These are phyloP conservation scores for Brachystomella parvula DNA, from an alignment of 1,140 invertebrate genomes.

Conservation along the genomic window DNA sequence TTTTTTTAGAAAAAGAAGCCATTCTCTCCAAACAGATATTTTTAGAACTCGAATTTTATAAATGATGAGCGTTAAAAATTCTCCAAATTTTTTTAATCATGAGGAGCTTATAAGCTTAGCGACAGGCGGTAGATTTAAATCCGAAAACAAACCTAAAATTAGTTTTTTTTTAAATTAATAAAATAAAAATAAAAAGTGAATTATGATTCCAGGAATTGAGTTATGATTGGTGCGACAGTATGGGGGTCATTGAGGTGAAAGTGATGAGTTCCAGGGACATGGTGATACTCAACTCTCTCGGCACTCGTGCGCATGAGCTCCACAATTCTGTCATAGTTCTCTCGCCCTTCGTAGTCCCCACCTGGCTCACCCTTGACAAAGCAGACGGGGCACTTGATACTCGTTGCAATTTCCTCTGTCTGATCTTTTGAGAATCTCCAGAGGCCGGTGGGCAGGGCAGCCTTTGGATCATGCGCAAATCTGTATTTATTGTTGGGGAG, in stretches of 20 bases:
- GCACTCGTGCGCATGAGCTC: constrained; percentile 21
- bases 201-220: constrained; percentile 39
- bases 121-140: no score
- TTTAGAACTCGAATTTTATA: no score
- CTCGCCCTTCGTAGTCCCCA: constrained; percentile 19
- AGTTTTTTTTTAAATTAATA: no score
- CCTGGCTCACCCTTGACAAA: constrained; percentile 27
- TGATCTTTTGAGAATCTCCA: constrained; percentile 15
- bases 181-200: no score
- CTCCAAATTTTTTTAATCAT: no score
- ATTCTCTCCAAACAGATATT: no score
- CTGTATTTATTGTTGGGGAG: constrained; percentile 8
- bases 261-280: constrained; percentile 43
- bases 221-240: constrained; percentile 39
- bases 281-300: constrained; percentile 31
- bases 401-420: constrained; percentile 15
- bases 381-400: constrained; percentile 22
- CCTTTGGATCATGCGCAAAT: constrained; percentile 25
- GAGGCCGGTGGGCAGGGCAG: constrained; percentile 20
- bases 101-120: no score
- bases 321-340: constrained; percentile 23
- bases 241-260: constrained; percentile 44
- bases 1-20: no score
- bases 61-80: no score
- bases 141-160: no score